Percentiles rank a stretch among this genome's conserved stretches.
Conservation (phyloP, 2,113 vertebrate species). For the Fulmarus glacialis region DNA sequence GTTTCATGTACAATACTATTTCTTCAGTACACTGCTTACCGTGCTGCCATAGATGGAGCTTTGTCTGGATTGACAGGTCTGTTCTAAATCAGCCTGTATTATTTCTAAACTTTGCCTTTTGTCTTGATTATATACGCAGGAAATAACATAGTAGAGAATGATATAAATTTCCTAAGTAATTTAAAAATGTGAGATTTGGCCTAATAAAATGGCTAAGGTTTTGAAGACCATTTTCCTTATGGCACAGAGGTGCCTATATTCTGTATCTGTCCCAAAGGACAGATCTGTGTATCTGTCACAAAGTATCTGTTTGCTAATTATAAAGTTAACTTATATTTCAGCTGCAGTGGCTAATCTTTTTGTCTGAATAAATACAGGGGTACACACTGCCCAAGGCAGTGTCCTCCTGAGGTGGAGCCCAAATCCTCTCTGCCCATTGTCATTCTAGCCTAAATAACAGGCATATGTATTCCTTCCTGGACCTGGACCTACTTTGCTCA, state of each 20-base stretch:
- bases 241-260: accelerated
- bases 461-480: background rate
- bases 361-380: background rate
- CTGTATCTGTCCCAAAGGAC: background rate
- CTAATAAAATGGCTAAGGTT: background rate
- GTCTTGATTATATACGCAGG: background rate
- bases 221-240: background rate
- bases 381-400: no score
- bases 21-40: background rate
- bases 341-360: background rate
- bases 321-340: background rate
- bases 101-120: background rate
- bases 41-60: background rate
- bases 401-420: background rate
- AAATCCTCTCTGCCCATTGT: background rate
- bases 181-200: background rate
- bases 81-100: background rate
- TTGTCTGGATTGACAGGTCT: background rate
- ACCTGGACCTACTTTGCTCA: background rate
- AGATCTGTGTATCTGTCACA: background rate
- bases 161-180: background rate
- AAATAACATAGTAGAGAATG: background rate
- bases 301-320: background rate
- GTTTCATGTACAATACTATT: background rate
- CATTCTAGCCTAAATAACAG: background rate